Percentiles rank a stretch among this genome's conserved stretches.
phyloP scores from a whole-genome alignment of 2,797 vertebrate genomes.

The Ataeniobius toweri region DNA sequence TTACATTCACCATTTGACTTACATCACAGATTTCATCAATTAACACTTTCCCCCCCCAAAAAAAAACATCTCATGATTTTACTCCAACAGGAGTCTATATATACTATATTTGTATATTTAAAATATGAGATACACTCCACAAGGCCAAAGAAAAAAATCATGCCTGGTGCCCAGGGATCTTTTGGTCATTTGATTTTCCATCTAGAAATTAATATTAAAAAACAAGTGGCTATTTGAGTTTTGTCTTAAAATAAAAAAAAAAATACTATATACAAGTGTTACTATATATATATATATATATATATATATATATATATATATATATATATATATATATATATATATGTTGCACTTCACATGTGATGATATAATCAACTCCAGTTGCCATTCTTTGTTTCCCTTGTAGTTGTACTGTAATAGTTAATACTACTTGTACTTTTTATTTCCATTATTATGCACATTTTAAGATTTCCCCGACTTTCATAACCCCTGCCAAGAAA shows the following conservation, averaged over 20 bases:
- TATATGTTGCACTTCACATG: background rate
- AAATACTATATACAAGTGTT: too few species aligned
- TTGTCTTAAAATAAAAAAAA: too few species aligned
- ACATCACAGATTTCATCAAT: conserved; percentile 19
- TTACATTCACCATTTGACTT: background rate
- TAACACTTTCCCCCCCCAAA: conserved; percentile 2
- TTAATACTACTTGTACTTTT: too few species aligned
- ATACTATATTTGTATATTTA: background rate
- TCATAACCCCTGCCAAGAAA: too few species aligned
- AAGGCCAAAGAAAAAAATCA: conserved; percentile 2
- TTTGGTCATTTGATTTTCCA: too few species aligned
- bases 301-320: too few species aligned
- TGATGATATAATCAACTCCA: background rate
- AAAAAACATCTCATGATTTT: conserved; percentile 19
- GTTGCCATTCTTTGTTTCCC: background rate
- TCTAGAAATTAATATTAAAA: too few species aligned
- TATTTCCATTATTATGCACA: too few species aligned
- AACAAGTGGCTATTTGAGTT: too few species aligned
- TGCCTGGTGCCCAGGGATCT: background rate
- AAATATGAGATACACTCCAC: conserved; percentile 8
- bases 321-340: too few species aligned
- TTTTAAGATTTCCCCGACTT: too few species aligned
- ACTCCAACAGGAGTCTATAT: conserved; percentile 8
- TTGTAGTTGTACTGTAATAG: background rate
- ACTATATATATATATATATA: too few species aligned